Evolutionary conservation across 1,140 invertebrate genomes (phyloP).

Genomic region (Catajapyx aquilonaris): DNA sequence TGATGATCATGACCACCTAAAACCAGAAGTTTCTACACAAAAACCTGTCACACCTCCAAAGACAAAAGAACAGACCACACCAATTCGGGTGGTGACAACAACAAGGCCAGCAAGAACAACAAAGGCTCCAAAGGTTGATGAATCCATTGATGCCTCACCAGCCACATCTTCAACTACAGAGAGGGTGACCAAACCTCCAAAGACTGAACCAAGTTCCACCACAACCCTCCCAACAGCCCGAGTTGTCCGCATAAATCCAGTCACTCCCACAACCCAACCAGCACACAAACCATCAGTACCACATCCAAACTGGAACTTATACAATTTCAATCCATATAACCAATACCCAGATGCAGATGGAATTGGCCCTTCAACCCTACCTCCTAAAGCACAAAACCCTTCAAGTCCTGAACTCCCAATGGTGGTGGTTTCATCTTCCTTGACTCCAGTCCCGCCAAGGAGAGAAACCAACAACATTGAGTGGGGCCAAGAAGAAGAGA

Average conservation of each 20-base stretch:
- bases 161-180: background rate
- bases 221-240: background rate
- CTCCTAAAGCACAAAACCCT: too few species aligned
- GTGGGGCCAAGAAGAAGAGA: background rate
- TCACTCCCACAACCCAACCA: too few species aligned
- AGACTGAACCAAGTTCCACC: background rate
- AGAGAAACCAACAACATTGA: background rate
- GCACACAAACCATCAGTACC: background rate
- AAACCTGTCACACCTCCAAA: background rate
- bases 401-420: too few species aligned
- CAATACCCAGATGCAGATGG: too few species aligned
- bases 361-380: too few species aligned
- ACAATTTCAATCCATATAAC: too few species aligned
- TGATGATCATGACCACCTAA: slow-evolving; percentile 3
- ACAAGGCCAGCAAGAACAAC: background rate
- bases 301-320: too few species aligned
- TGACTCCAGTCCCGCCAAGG: background rate
- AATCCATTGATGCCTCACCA: background rate
- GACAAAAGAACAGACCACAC: background rate
- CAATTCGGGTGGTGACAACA: background rate
- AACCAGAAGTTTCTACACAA: background rate
- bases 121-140: background rate
- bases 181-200: background rate
- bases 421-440: too few species aligned
- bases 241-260: too few species aligned